Evolutionary conservation across 1,140 invertebrate genomes (phyloP).

Genomic region (Cotesia vestalis): DNA sequence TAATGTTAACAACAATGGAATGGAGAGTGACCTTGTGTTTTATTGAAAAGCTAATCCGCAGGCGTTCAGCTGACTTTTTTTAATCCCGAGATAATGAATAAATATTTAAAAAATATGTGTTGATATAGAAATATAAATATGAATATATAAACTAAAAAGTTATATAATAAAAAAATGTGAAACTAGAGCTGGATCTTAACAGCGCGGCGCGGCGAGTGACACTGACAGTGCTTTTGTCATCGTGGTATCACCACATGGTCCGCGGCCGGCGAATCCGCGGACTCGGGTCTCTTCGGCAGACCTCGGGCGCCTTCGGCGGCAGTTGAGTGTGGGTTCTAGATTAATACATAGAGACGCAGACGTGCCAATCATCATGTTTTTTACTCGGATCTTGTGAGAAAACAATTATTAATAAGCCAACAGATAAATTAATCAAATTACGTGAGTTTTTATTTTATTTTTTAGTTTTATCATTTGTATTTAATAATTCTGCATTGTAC

Average conservation of each 20-base stretch:
- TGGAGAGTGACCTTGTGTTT: too few relatives aligned
- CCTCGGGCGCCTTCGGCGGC: background rate
- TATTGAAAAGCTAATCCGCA: too few relatives aligned
- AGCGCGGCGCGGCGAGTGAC: conserved; percentile 27
- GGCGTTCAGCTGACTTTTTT: too few relatives aligned
- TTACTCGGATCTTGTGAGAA: background rate
- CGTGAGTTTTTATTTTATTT: too few relatives aligned
- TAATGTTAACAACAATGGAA: too few relatives aligned
- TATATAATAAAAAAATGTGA: background rate
- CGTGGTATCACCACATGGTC: conserved; percentile 37
- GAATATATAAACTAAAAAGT: background rate
- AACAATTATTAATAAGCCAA: too few relatives aligned
- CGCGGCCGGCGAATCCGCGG: conserved; percentile 6
- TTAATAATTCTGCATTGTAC: too few relatives aligned
- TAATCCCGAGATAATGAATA: too few relatives aligned
- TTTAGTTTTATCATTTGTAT: too few relatives aligned
- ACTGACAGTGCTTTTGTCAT: conserved; percentile 39
- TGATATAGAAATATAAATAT: background rate
- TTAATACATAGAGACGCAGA: background rate
- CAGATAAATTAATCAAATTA: too few relatives aligned
- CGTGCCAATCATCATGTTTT: conserved; percentile 20
- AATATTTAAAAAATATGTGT: background rate
- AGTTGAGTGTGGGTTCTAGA: too few relatives aligned
- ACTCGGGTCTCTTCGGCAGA: conserved; percentile 1
- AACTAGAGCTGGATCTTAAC: background rate